phyloP scores from a whole-genome alignment of 2,113 vertebrate species.

The Seriola rivoliana region DNA sequence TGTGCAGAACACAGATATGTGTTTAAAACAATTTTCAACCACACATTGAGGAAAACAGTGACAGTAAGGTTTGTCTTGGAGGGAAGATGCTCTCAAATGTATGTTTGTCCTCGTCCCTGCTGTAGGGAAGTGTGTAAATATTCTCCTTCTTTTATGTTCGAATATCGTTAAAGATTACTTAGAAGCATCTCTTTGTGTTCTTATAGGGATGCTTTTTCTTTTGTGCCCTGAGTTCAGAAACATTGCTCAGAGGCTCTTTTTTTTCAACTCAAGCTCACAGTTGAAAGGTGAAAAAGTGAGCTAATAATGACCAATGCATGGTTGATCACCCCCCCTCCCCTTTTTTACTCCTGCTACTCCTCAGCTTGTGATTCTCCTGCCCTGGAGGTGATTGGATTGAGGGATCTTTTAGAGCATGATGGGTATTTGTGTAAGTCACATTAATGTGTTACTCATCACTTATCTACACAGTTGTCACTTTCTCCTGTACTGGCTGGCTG shows the following conservation, averaged over 20 bases:
- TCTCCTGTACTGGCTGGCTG: neutral
- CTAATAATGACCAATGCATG: constrained; percentile 39
- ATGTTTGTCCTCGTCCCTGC: neutral
- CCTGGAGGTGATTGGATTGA: neutral
- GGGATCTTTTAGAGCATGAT: constrained; percentile 13
- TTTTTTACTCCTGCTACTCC: neutral
- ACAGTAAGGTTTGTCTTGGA: neutral
- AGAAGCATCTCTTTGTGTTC: constrained; percentile 34
- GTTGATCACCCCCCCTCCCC: constrained; percentile 37
- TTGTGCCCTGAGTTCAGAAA: neutral
- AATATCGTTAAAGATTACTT: constrained; percentile 4
- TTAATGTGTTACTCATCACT: constrained; percentile 8
- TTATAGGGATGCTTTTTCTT: neutral
- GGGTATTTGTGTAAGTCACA: constrained; percentile 24
- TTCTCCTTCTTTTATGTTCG: too few relatives aligned
- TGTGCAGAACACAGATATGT: neutral
- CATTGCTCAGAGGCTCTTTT: constrained; percentile 19
- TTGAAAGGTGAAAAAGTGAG: constrained; percentile 64
- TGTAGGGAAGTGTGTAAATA: neutral
- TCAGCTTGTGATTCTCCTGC: constrained; percentile 9
- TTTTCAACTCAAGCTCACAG: constrained; percentile 51
- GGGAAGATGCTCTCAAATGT: neutral
- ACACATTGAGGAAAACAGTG: neutral
- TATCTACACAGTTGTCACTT: neutral
- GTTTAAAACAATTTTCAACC: neutral